phyloP scores from a whole-genome alignment of 2,888 invertebrate genomes.

The Pristionchus mayeri region DNA sequence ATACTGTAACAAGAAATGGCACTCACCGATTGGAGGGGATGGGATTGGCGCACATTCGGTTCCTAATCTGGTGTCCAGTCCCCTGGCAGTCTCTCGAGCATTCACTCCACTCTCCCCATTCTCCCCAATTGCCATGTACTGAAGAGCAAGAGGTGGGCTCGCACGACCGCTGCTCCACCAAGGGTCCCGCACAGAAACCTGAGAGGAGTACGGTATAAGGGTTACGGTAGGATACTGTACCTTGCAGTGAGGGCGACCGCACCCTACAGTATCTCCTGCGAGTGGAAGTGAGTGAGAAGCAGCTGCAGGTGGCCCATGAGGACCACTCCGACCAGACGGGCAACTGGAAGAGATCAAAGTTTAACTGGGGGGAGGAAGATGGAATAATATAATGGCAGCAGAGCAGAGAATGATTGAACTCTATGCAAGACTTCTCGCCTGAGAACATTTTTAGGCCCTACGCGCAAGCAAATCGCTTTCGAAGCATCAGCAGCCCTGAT shows the following conservation, averaged over 20 bases:
- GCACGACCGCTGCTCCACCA: slow-evolving; percentile 52
- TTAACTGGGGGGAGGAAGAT: background rate
- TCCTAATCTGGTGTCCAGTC: slow-evolving; percentile 73
- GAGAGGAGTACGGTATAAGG: background rate
- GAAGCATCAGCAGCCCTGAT: background rate
- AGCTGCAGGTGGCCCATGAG: slow-evolving; percentile 72
- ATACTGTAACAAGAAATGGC: background rate
- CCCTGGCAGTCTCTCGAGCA: slow-evolving; percentile 53
- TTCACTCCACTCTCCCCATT: slow-evolving; percentile 54
- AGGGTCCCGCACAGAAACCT: slow-evolving; percentile 55
- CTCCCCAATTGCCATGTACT: slow-evolving; percentile 52
- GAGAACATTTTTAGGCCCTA: too few species aligned
- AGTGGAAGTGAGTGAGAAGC: slow-evolving; percentile 72
- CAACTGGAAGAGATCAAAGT: slow-evolving; percentile 23
- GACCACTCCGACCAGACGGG: slow-evolving; percentile 74
- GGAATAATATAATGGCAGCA: background rate
- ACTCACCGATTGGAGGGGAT: slow-evolving; percentile 69
- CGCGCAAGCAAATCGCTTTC: too few species aligned
- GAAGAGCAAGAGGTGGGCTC: slow-evolving; percentile 51
- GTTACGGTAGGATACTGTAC: background rate
- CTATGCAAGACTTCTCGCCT: too few species aligned
- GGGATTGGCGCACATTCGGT: slow-evolving; percentile 75
- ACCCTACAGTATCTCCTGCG: slow-evolving; percentile 71
- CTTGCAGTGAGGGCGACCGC: slow-evolving; percentile 48
- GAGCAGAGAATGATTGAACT: too few species aligned